A percentile compares a stretch with the other conserved stretches of the same genome.
phyloP scores from a whole-genome alignment of 2,113 vertebrate genomes.

The Marmota flaviventris region DNA sequence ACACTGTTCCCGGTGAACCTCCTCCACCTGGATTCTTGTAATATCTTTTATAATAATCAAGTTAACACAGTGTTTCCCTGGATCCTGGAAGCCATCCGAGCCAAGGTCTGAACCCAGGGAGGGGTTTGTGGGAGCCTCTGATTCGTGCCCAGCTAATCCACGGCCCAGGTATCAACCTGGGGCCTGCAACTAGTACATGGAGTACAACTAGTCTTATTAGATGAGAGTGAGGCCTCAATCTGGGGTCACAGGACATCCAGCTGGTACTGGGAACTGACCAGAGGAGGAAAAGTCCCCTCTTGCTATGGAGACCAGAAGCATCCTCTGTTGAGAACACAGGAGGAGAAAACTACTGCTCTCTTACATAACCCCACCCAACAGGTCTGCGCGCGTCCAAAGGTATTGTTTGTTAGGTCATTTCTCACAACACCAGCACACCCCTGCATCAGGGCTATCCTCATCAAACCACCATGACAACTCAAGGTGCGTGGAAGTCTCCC shows the following conservation, averaged over 20 bases:
- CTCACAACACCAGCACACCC: neutral
- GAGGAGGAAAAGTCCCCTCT: no score
- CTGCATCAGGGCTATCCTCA: neutral
- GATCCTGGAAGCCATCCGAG: neutral
- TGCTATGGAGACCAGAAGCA: no score
- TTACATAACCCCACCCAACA: neutral
- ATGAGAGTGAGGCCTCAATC: no score
- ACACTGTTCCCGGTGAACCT: neutral
- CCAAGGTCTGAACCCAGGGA: neutral
- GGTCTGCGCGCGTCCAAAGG: neutral
- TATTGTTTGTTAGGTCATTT: neutral
- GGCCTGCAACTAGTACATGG: no score
- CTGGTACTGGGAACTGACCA: no score
- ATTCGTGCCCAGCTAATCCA: no score
- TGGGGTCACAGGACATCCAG: no score
- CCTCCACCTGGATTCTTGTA: neutral
- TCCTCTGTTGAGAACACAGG: no score
- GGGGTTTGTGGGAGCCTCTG: neutral
- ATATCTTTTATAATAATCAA: neutral
- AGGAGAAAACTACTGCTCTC: neutral
- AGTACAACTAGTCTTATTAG: no score
- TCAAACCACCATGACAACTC: neutral
- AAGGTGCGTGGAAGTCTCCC: neutral
- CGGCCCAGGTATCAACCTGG: no score
- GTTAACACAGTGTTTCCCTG: neutral